Conservation (phyloP, 53 echinoderm and acorn worm genomes). For the Paracentrotus lividus region DNA sequence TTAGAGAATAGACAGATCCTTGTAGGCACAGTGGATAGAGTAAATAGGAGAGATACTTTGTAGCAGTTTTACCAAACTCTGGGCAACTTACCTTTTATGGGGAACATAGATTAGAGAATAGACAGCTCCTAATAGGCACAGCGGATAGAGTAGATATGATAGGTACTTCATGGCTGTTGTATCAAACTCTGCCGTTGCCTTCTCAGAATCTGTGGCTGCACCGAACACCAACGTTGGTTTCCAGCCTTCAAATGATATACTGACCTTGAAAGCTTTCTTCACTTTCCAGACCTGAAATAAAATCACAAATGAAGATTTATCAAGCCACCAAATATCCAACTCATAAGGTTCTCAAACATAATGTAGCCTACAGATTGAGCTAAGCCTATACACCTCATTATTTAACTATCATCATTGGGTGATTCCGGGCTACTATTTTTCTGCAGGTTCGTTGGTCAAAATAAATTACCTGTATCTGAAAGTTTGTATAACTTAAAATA, state of each 20-base stretch:
- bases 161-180: conserved; percentile 93
- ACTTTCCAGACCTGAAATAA: conserved; percentile 90
- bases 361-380: no score
- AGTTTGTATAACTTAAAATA: no score
- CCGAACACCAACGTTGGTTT: conserved; percentile 82
- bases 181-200: conserved; percentile 87
- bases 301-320: not conserved
- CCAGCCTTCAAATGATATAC: conserved; percentile 77
- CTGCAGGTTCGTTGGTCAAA: no score
- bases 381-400: no score
- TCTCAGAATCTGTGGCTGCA: conserved; percentile 80
- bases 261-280: conserved; percentile 95
- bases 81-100: conserved; percentile 86
- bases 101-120: conserved; percentile 95
- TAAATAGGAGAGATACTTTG: conserved; percentile 94
- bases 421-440: no score
- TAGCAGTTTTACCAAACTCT: conserved; percentile 83
- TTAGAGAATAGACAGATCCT: conserved; percentile 89
- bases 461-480: no score
- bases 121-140: conserved; percentile 87
- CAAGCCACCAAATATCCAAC: not conserved
- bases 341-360: no score
- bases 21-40: conserved; percentile 90
- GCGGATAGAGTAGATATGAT: conserved; percentile 91
- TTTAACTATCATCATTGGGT: no score